Evolutionary conservation across 1,140 invertebrate species (phyloP).

Genomic region (Antheraea pernyi): DNA sequence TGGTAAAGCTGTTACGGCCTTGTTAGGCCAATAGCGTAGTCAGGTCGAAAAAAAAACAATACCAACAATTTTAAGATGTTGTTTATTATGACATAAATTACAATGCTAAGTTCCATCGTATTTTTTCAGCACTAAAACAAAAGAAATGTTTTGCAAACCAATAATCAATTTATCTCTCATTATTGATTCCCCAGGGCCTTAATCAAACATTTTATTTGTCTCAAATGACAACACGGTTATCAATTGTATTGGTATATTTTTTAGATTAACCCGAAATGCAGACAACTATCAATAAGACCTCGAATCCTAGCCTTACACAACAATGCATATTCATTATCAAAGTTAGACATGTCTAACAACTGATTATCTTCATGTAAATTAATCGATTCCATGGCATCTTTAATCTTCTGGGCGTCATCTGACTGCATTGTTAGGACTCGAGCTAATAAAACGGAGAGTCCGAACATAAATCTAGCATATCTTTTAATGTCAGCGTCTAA

Average conservation of each 20-base stretch:
- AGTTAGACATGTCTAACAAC: neutral
- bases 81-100: too few relatives aligned
- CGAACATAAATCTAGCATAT: constrained; percentile 23
- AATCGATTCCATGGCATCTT: constrained; percentile 6
- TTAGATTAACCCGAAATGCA: constrained; percentile 1
- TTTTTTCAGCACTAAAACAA: too few relatives aligned
- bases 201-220: too few relatives aligned
- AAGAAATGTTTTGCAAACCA: too few relatives aligned
- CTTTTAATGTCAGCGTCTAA: constrained; percentile 34
- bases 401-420: constrained; percentile 7
- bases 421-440: neutral
- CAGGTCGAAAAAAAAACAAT: too few relatives aligned
- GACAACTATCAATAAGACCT: constrained; percentile 2
- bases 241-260: neutral
- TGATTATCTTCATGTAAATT: neutral
- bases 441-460: constrained; percentile 6
- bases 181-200: too few relatives aligned
- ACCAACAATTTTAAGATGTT: too few relatives aligned
- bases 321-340: neutral
- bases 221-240: too few relatives aligned
- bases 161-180: too few relatives aligned
- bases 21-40: too few relatives aligned
- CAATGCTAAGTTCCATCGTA: too few relatives aligned
- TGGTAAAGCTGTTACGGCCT: too few relatives aligned
- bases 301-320: neutral